Conservation (phyloP, 2,888 invertebrate species). For the Melipona bicolor region DNA sequence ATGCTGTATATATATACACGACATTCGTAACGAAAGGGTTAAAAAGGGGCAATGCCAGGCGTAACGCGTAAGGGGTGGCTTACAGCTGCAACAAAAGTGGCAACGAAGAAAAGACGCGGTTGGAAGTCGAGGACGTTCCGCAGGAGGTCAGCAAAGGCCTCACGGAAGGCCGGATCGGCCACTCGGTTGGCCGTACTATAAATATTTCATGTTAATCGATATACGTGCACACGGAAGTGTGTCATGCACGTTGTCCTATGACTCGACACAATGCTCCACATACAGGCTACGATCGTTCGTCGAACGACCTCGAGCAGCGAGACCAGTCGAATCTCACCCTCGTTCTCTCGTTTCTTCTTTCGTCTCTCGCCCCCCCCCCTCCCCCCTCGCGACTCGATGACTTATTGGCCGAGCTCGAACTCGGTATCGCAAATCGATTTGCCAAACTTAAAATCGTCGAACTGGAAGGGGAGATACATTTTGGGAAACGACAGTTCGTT, state of each 20-base stretch:
- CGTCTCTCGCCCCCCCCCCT: not conserved
- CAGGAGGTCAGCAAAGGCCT: conserved; percentile 59
- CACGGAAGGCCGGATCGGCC: conserved; percentile 68
- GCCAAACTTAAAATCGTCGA: not conserved
- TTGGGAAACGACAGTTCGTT: not conserved
- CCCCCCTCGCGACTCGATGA: not conserved
- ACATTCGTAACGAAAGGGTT: too few relatives aligned
- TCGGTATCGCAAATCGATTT: not conserved
- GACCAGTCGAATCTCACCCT: not conserved
- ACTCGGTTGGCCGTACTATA: conserved; percentile 68
- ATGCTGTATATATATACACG: too few relatives aligned
- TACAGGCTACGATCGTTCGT: conserved; percentile 32
- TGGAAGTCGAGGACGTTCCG: conserved; percentile 56
- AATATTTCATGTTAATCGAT: conserved; percentile 79
- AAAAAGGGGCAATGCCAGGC: too few relatives aligned
- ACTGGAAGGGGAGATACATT: not conserved
- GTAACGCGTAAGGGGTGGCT: conserved; percentile 19
- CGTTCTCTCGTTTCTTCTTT: not conserved
- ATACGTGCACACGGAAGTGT: conserved; percentile 66
- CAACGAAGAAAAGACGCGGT: conserved; percentile 21
- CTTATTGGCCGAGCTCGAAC: not conserved
- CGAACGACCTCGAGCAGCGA: conserved; percentile 36
- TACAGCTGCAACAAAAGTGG: not conserved
- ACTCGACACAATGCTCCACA: conserved; percentile 60
- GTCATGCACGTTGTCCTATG: conserved; percentile 64